Base-by-base conservation (phyloP, 2,797 vertebrate genomes). In the Labeo calbasu region DNA sequence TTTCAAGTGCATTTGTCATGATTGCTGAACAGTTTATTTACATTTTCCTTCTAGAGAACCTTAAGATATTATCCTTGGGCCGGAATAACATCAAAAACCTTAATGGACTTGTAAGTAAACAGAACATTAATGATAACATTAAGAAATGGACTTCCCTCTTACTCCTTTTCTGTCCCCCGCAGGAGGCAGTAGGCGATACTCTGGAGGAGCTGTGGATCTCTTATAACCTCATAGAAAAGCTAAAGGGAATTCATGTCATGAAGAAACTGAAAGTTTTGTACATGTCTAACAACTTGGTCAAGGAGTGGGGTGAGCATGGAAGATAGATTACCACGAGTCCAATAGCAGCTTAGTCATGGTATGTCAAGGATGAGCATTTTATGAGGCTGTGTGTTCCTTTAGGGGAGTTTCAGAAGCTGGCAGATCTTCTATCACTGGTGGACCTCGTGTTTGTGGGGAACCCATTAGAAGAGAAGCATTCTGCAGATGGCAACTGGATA, bases 281-380 rank as follows among this genome's bases (percentile, higher is more conserved):
- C 91, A 99, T 99, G 95, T 98, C 97, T 86, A 99, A 99, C 93
- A 99, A 99, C 92, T 92, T 96, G 88, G 98, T 99, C 75, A 99
- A 98, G 92, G 98, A 99, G 46, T 99, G 98, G 98, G 96, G 98
- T 99, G 91, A 95, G 96, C 25, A 48, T 66, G 73, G 36, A 13
- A 25, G 10, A 80, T 40, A 43, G 13, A 55, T 17, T 25, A 23
- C 14, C 14, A 13, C 23, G 50, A 70, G 28, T 25, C 5, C n/a
- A 50, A 23, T 23, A 53, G 70, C 21, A 82, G 43, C 46, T 13
- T 76, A 17, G 59, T 12, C 12, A 59, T 53, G 14, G 11, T 21
- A 2, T 14, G 2, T 72, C n/a, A 15, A 15, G 21, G 7, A 23
- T 3, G 55, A 53, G 36, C 12, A 51, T 65, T 70, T 84, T 76